A percentile compares a stretch with the other conserved stretches of the same genome.
Evolutionary conservation across 2,113 vertebrate species (phyloP).

Genomic region (Clarias batrachus): DNA sequence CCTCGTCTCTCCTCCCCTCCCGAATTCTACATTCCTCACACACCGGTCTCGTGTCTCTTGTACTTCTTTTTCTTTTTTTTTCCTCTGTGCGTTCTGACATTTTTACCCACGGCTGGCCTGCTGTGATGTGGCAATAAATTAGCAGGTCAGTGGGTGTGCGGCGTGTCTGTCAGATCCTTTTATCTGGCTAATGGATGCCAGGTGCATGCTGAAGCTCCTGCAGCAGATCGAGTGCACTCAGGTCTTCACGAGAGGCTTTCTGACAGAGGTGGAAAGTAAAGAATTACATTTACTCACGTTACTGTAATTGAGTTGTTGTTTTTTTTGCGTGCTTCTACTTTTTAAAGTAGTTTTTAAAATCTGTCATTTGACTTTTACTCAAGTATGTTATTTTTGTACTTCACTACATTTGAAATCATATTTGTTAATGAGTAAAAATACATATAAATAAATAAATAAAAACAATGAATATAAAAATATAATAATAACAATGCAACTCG

Average conservation of each 20-base stretch:
- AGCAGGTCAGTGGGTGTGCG: slow-evolving; percentile 48
- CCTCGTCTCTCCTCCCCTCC: slow-evolving; percentile 14
- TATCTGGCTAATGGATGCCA: slow-evolving; percentile 63
- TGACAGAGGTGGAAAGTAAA: not conserved
- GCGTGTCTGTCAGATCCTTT: slow-evolving; percentile 58
- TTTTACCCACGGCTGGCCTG: slow-evolving; percentile 48
- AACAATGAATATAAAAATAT: too few species aligned
- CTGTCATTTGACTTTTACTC: too few species aligned
- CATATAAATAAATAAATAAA: too few species aligned
- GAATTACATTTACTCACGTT: too few species aligned
- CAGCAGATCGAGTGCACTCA: slow-evolving; percentile 33
- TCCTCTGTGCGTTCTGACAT: slow-evolving; percentile 18
- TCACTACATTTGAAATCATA: too few species aligned
- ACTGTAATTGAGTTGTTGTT: too few species aligned
- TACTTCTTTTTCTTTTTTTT: not conserved
- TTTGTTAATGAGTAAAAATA: too few species aligned
- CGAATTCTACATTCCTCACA: slow-evolving; percentile 40
- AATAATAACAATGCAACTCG: too few species aligned
- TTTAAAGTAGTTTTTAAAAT: too few species aligned
- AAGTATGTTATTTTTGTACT: too few species aligned
- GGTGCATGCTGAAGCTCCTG: slow-evolving; percentile 41
- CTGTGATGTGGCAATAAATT: slow-evolving; percentile 61
- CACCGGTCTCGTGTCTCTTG: not conserved
- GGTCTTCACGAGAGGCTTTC: not conserved
- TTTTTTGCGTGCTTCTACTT: too few species aligned